Evolutionary conservation across 23 tunicate genomes (phyloP), one percentile per base, ranked within the genome.

Genomic region (Diplosoma virens): DNA sequence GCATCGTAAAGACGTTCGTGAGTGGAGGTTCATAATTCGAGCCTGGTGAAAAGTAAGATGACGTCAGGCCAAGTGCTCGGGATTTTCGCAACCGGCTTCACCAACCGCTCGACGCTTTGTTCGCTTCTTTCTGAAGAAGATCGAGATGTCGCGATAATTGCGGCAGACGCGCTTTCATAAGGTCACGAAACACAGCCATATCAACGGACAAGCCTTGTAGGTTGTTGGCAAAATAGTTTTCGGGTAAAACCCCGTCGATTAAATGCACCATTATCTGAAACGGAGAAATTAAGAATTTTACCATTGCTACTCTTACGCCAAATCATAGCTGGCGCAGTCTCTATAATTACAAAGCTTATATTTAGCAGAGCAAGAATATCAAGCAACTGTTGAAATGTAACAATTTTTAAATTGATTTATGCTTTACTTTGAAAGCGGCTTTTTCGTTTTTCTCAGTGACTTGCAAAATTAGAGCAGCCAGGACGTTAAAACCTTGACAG

Each of bases 1-100:
- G 99, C 99, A 94, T 94, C 30, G 94, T 94, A 63, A 87, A 94
- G n/a, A 88, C 95, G 80, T 87, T 94, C 36, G 95, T 88, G n/a
- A 94, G 66, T 0, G 99, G 99, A 1, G 99, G 99, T 48, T 94
- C 99, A 59, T 94, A 88, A 35, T 67, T 75, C 16, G 87, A 79
- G 27, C 87, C 81, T 53, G 27, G n/a, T n/a, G n/a, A n/a, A n/a
- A n/a, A n/a, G n/a, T n/a, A n/a, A n/a, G n/a, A n/a, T n/a, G n/a
- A n/a, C n/a, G n/a, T n/a, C n/a, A n/a, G n/a, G n/a, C n/a, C n/a
- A n/a, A n/a, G n/a, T n/a, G n/a, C n/a, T n/a, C n/a, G n/a, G n/a
- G n/a, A n/a, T n/a, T n/a, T n/a, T n/a, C n/a, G n/a, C n/a, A n/a
- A n/a, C n/a, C n/a, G n/a, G n/a, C n/a, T n/a, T n/a, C 50, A 41